Conservation (phyloP, 2,113 vertebrate genomes). For the Laticauda laticaudata region DNA sequence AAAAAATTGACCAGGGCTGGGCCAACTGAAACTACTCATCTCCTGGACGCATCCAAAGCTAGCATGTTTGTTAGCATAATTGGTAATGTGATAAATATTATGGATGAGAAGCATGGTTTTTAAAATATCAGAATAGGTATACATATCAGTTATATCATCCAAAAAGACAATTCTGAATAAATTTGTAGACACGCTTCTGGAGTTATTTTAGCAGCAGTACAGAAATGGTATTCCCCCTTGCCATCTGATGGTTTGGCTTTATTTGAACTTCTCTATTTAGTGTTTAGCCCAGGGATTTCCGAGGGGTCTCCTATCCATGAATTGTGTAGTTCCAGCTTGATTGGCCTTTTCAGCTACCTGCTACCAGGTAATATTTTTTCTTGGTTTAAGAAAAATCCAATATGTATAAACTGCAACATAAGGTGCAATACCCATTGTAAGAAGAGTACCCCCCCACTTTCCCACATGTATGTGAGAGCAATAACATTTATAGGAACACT, state of each 20-base stretch:
- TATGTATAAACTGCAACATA: background rate
- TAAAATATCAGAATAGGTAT: background rate
- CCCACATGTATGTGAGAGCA: background rate
- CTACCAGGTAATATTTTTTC: background rate
- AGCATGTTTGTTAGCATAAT: background rate
- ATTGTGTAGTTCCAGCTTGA: background rate
- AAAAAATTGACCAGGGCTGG: background rate
- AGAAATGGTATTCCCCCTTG: background rate
- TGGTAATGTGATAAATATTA: background rate
- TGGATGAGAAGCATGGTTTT: background rate
- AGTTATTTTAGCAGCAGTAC: background rate
- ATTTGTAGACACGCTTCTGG: background rate
- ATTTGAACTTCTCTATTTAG: background rate
- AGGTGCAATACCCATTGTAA: background rate
- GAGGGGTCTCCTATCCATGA: background rate
- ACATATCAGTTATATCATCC: background rate
- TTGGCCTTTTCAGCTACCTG: background rate
- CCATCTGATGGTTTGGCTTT: background rate
- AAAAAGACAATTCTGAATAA: background rate
- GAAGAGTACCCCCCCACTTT: background rate
- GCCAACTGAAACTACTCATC: background rate
- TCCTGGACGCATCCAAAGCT: background rate
- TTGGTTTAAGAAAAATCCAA: background rate
- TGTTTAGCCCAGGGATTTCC: background rate
- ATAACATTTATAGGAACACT: background rate